These are phyloP conservation scores for Marasmarcha lunaedactyla DNA, from an alignment of 2,888 invertebrate species.

Conservation along the genomic window DNA sequence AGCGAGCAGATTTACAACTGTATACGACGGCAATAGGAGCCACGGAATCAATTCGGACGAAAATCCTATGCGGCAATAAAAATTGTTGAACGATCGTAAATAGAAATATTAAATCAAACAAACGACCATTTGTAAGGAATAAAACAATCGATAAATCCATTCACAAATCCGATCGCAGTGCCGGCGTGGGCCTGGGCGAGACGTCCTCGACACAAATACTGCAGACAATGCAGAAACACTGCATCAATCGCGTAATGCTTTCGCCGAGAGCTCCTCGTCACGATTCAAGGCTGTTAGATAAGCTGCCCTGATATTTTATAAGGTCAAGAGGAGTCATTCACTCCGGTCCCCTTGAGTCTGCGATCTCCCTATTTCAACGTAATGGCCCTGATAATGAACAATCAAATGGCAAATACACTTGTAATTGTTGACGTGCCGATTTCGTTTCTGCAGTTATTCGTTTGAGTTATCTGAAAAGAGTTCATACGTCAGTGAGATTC, in stretches of 20 bases:
- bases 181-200: slow-evolving; percentile 11
- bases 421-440: not conserved
- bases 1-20: no score
- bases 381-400: slow-evolving; percentile 23
- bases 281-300: slow-evolving; percentile 59
- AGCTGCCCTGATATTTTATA: slow-evolving; percentile 48
- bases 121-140: not conserved
- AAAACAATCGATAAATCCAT: not conserved
- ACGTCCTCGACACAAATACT: slow-evolving; percentile 43
- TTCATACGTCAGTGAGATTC: no score
- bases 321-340: slow-evolving; percentile 59
- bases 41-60: no score
- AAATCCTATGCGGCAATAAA: no score
- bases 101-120: no score
- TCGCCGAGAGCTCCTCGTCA: slow-evolving; percentile 61
- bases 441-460: no score
- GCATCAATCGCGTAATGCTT: slow-evolving; percentile 56
- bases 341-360: slow-evolving; percentile 40
- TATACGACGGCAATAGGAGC: no score
- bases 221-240: slow-evolving; percentile 28
- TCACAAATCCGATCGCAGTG: not conserved
- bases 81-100: no score
- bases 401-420: slow-evolving; percentile 5
- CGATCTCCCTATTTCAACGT: slow-evolving; percentile 31
- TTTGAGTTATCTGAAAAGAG: no score